A percentile compares a stretch with the other conserved stretches of the same genome.
These are phyloP conservation scores for Nothocercus julius DNA, from an alignment of 2,113 vertebrate species.

Conservation along the genomic window DNA sequence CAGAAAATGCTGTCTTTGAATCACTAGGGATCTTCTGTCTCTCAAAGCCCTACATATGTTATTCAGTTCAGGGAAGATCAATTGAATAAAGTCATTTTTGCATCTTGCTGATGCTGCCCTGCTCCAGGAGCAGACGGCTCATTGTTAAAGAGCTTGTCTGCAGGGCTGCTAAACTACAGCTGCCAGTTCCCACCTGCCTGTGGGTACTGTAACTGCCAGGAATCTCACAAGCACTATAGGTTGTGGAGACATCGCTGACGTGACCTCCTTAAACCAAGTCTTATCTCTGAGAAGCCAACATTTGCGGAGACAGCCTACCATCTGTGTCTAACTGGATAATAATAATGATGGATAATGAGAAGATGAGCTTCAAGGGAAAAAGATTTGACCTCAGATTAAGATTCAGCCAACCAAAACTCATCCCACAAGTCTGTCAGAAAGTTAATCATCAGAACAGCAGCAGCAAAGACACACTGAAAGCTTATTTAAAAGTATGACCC, in stretches of 20 bases:
- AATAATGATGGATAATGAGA: background rate
- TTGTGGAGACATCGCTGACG: background rate
- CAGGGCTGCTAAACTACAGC: background rate
- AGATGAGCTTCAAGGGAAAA: background rate
- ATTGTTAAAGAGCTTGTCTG: background rate
- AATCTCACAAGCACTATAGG: background rate
- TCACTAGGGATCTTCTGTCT: background rate
- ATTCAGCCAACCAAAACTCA: background rate
- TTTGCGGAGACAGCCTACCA: background rate
- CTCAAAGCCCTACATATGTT: background rate
- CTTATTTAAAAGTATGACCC: background rate
- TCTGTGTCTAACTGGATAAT: background rate
- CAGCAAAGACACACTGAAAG: background rate
- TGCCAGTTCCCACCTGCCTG: background rate
- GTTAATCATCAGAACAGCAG: background rate
- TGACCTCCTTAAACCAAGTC: background rate
- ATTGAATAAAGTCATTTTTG: background rate
- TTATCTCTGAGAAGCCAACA: background rate
- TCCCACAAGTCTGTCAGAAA: background rate
- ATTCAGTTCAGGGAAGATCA: background rate
- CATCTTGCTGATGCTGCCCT: background rate
- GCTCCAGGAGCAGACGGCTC: background rate
- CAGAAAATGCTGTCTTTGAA: background rate
- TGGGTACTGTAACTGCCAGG: accelerated
- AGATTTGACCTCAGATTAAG: background rate